Percentiles rank a stretch among this genome's conserved stretches.
Conservation (phyloP, 2,888 invertebrate genomes). For the Pseudococcus viburni region DNA sequence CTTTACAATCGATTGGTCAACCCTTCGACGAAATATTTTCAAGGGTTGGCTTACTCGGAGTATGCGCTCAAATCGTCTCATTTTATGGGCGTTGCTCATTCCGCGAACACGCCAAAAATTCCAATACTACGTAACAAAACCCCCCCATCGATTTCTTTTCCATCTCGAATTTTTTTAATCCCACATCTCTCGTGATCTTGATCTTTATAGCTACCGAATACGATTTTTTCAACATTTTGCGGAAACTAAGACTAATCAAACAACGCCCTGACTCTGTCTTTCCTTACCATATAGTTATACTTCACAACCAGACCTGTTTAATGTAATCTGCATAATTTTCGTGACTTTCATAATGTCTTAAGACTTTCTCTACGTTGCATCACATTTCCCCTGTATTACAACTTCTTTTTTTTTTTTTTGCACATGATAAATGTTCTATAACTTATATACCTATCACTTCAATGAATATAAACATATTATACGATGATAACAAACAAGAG, state of each 20-base stretch:
- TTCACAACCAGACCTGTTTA: constrained; percentile 45
- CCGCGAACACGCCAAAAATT: neutral
- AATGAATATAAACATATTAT: constrained; percentile 43
- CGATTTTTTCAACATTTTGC: neutral
- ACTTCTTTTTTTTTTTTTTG: constrained; percentile 28
- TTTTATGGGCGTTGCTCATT: neutral
- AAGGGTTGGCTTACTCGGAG: constrained; percentile 32
- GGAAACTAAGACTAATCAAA: neutral
- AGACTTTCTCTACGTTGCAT: constrained; percentile 53
- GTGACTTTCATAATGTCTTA: constrained; percentile 55
- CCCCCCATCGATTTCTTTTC: neutral
- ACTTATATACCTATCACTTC: neutral
- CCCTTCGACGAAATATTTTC: neutral
- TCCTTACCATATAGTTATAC: constrained; percentile 38
- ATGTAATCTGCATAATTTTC: constrained; percentile 55
- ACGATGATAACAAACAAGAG: constrained; percentile 43
- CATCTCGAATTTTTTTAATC: neutral
- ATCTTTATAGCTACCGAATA: neutral
- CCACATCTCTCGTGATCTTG: neutral
- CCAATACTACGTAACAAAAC: neutral
- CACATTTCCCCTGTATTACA: constrained; percentile 46
- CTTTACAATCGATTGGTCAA: constrained; percentile 5
- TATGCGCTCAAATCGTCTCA: neutral
- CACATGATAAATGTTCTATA: constrained; percentile 26
- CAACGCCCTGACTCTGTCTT: constrained; percentile 33